Evolutionary conservation across 1,140 invertebrate species (phyloP).

Genomic region (Ganaspis sp.): DNA sequence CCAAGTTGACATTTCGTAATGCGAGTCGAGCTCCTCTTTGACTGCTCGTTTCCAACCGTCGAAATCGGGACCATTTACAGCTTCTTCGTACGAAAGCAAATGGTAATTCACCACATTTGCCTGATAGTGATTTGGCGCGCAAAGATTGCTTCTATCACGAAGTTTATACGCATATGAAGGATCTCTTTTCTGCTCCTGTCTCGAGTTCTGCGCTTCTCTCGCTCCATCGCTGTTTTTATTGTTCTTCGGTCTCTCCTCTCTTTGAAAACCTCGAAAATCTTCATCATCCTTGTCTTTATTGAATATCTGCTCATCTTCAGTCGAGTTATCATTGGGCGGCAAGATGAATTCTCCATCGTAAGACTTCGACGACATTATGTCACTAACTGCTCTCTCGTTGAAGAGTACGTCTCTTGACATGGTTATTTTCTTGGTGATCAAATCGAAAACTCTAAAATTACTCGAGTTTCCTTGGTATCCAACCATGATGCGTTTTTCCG

Average conservation of each 20-base stretch:
- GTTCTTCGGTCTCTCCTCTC: not conserved
- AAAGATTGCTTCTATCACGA: not conserved
- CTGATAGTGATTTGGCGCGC: not conserved
- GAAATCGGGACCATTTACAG: too few species aligned
- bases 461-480: too few species aligned
- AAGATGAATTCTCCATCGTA: not conserved
- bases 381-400: too few species aligned
- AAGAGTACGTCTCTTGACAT: too few species aligned
- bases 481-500: too few species aligned
- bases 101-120: too few species aligned
- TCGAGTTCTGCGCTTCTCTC: not conserved
- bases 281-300: not conserved
- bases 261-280: not conserved
- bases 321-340: not conserved
- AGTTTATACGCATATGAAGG: not conserved
- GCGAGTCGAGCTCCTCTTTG: conserved; percentile 55
- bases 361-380: not conserved
- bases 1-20: conserved; percentile 55
- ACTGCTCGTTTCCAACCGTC: conserved; percentile 56
- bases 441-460: too few species aligned
- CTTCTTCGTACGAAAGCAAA: too few species aligned
- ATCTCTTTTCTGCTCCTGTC: too few species aligned
- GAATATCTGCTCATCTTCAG: not conserved
- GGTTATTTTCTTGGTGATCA: too few species aligned
- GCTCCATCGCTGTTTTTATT: not conserved